These are phyloP conservation scores for Drosophila chauvacae DNA, from an alignment of 1,140 invertebrate genomes.

Conservation along the genomic window DNA sequence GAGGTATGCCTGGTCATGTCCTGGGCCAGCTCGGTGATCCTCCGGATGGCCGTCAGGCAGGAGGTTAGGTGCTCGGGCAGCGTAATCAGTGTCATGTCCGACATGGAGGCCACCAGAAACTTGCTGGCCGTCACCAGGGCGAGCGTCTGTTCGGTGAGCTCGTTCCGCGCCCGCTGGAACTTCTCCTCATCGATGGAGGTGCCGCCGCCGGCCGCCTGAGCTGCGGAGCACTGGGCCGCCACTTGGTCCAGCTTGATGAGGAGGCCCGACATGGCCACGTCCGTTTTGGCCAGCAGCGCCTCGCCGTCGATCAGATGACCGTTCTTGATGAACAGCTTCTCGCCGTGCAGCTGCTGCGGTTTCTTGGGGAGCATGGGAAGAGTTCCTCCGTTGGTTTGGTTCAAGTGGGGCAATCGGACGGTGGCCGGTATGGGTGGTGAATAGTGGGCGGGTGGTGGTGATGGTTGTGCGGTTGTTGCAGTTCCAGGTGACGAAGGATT, in stretches of 20 bases:
- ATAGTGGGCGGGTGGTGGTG: slow-evolving; percentile 52
- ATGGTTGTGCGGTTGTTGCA: slow-evolving; percentile 16
- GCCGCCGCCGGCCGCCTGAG: slow-evolving; percentile 89
- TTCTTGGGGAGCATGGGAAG: slow-evolving; percentile 74
- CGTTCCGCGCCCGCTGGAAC: slow-evolving; percentile 90
- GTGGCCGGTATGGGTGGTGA: slow-evolving; percentile 80
- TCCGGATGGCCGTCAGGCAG: slow-evolving; percentile 89
- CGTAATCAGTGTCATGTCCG: slow-evolving; percentile 86
- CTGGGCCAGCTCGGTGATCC: slow-evolving; percentile 89
- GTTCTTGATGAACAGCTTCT: slow-evolving; percentile 85
- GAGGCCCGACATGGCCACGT: slow-evolving; percentile 88
- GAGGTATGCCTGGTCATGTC: slow-evolving; percentile 90
- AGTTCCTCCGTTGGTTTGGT: slow-evolving; percentile 62
- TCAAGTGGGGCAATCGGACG: slow-evolving; percentile 65
- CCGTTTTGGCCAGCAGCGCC: slow-evolving; percentile 88
- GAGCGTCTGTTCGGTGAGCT: slow-evolving; percentile 91
- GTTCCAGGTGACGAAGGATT: slow-evolving; percentile 41
- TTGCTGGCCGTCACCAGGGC: slow-evolving; percentile 93
- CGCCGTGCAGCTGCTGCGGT: slow-evolving; percentile 70
- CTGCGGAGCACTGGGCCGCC: slow-evolving; percentile 88
- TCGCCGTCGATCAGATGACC: slow-evolving; percentile 87
- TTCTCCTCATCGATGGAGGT: slow-evolving; percentile 89
- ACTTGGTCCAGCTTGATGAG: slow-evolving; percentile 88
- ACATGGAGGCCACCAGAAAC: slow-evolving; percentile 91
- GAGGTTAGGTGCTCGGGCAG: slow-evolving; percentile 88